These are phyloP conservation scores for Peromyscus attwateri DNA, from an alignment of 2,797 vertebrate genomes.

Conservation along the genomic window DNA sequence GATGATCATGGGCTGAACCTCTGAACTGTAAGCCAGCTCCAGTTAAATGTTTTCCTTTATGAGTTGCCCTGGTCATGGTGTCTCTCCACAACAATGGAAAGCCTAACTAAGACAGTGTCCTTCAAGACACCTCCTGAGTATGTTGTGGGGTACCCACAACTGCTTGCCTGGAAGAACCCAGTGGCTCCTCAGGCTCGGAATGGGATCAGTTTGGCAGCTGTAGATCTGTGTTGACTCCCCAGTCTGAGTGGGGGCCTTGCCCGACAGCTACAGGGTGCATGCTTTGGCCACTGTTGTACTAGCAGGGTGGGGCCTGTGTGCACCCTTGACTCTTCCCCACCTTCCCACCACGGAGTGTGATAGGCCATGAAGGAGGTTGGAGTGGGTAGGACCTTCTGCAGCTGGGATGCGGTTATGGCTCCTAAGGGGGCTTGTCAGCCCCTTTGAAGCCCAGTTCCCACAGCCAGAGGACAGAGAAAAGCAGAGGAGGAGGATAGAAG, in stretches of 20 bases:
- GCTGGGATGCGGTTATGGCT: not conserved
- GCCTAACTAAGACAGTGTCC: not conserved
- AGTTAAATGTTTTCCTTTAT: no score
- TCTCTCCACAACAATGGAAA: not conserved
- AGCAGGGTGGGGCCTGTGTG: not conserved
- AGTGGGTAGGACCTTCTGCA: not conserved
- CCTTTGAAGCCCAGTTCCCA: not conserved
- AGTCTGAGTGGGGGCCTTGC: not conserved
- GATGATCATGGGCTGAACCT: no score
- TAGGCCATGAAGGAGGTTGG: not conserved
- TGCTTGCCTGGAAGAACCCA: not conserved
- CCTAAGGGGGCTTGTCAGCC: not conserved
- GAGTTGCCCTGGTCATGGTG: no score
- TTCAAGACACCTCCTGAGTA: not conserved
- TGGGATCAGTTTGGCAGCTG: not conserved
- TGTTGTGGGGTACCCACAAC: not conserved
- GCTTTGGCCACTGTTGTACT: not conserved
- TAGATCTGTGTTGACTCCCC: not conserved
- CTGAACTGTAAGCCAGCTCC: no score
- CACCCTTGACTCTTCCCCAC: not conserved
- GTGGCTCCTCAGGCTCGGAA: not conserved
- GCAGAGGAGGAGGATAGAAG: not conserved
- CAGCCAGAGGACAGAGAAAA: not conserved
- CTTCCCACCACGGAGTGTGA: not conserved
- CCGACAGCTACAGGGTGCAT: not conserved